Percentiles rank a stretch among this genome's conserved stretches.
phyloP scores from a whole-genome alignment of 2,888 invertebrate genomes.

The Apodemia zela region DNA sequence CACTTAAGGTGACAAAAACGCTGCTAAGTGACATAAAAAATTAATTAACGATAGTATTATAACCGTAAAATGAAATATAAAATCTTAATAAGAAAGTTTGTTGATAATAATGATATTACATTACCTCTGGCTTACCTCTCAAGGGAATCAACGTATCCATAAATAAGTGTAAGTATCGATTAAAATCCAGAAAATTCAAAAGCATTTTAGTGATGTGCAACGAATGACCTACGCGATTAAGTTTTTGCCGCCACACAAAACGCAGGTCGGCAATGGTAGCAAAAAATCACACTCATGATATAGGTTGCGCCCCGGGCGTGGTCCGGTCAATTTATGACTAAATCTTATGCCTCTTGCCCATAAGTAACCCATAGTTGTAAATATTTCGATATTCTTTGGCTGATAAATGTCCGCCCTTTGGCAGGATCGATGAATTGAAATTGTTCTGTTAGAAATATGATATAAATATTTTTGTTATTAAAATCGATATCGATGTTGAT shows the following conservation, averaged over 20 bases:
- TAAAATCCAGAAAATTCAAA: background rate
- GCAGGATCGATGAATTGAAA: conserved; percentile 24
- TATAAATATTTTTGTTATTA: background rate
- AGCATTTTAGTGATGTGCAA: background rate
- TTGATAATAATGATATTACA: no score
- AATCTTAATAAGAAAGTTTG: no score
- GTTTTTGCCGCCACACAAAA: conserved; percentile 39
- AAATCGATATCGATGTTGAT: no score
- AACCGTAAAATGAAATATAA: no score
- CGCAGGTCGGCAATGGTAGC: background rate
- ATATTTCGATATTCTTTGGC: conserved; percentile 7
- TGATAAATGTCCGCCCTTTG: conserved; percentile 8
- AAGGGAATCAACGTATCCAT: no score
- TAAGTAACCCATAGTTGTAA: conserved; percentile 22
- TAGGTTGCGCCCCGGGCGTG: conserved; percentile 45
- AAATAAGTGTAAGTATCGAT: background rate
- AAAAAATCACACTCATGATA: conserved; percentile 41
- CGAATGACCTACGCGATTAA: conserved; percentile 53
- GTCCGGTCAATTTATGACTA: conserved; percentile 65
- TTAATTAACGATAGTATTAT: no score
- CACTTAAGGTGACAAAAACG: no score
- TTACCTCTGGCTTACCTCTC: no score
- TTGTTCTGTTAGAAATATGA: background rate
- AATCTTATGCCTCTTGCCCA: conserved; percentile 44
- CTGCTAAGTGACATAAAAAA: no score